Evolutionary conservation across 2,888 invertebrate genomes (phyloP), one percentile per base, ranked within the genome.

Genomic region (Eilema sororculum): DNA sequence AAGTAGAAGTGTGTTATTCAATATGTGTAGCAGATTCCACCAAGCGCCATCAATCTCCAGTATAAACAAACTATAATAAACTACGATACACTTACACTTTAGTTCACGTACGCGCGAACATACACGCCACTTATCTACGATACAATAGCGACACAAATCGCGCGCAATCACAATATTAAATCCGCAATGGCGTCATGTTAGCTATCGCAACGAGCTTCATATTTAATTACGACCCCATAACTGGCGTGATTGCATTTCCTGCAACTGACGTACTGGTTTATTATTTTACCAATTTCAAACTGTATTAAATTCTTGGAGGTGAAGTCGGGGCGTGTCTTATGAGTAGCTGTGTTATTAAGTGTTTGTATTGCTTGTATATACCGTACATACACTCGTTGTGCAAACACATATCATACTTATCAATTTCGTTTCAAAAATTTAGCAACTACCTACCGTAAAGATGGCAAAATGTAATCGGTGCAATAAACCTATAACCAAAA

Each of bases 201-300:
- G 84, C 83, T 82, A 80, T 84, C 83, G 84, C 87, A 88, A 85
- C 85, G 81, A 86, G 88, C 85, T 89, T 90, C 90, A 90, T 89
- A 92, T 92, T 94, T 93, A 93, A 94, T 94, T 93, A 93, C 89
- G 81, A 69, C 82, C 89, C 88, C 88, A 89, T 89, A 90, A 89
- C 89, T 88, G 91, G 86, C 90, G 88, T 92, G 91, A 94, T 94
- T 94, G 93, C 93, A 89, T 93, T 93, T 91, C 90, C 93, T 93
- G 92, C 89, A 88, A 85, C 87, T 93, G 93, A 93, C 93, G 90
- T 89, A 81, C 85, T 84, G 77, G 91, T 92, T 91, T 92, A 93
- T 94, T 93, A 94, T 94, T 93, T 93, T 90, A 91, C 93, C 91
- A 93, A 93, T 94, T 92, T 91, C 86, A 90, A 92, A 90, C 89